Evolutionary conservation across 2,888 invertebrate species (phyloP).

Genomic region (Drosophila peninsularis): DNA sequence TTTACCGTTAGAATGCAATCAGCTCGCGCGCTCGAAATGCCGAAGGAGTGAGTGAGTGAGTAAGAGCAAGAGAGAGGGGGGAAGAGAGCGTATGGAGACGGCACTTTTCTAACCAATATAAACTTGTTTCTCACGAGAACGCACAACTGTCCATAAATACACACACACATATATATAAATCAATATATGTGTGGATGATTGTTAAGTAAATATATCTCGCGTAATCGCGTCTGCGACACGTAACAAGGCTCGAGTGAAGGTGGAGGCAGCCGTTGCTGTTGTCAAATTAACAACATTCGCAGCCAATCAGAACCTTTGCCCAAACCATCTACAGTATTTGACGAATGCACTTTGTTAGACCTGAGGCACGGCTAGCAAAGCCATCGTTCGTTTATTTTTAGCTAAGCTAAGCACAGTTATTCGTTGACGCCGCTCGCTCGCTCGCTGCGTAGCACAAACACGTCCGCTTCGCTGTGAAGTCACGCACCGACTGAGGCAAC

Average conservation of each 20-base stretch:
- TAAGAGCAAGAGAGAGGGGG: neutral
- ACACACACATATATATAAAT: neutral
- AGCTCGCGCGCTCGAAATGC: conserved; percentile 78
- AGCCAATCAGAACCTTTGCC: conserved; percentile 6
- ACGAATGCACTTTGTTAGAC: conserved; percentile 70
- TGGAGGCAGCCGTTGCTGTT: neutral
- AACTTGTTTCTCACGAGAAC: conserved; percentile 73
- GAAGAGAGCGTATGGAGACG: conserved; percentile 16
- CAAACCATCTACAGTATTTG: neutral
- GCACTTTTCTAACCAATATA: conserved; percentile 71
- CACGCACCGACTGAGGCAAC: conserved; percentile 67
- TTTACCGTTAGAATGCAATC: conserved; percentile 85
- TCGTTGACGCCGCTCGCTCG: neutral
- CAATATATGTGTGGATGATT: neutral
- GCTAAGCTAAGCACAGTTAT: conserved; percentile 9
- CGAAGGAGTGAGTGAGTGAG: conserved; percentile 22
- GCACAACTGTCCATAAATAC: conserved; percentile 40
- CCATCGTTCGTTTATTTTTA: conserved; percentile 33
- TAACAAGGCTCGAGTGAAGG: conserved; percentile 41
- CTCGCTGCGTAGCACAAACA: conserved; percentile 3
- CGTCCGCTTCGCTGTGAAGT: conserved; percentile 48
- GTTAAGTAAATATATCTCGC: conserved; percentile 55
- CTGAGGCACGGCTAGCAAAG: conserved; percentile 64
- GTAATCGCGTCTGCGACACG: conserved; percentile 69
- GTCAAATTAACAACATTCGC: conserved; percentile 1